These are phyloP conservation scores for Rhodeus uyekii DNA, from an alignment of 2,797 vertebrate genomes.

Conservation along the genomic window DNA sequence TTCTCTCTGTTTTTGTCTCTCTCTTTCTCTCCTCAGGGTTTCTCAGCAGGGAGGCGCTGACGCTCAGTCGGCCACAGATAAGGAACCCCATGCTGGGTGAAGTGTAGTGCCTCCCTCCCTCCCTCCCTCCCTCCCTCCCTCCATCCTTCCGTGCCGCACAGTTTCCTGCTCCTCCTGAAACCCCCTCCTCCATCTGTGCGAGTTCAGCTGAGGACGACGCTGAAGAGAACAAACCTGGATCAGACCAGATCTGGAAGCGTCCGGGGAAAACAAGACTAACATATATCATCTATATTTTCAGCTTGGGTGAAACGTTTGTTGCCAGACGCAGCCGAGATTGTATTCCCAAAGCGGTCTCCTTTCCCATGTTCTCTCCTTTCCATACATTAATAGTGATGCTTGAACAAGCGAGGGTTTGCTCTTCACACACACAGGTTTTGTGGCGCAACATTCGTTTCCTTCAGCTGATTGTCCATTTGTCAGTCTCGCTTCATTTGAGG, in stretches of 20 bases:
- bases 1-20: not conserved
- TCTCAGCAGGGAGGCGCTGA: conserved; percentile 22
- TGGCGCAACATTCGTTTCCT: not conserved
- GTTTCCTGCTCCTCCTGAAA: conserved; percentile 27
- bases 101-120: not conserved
- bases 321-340: too few relatives aligned
- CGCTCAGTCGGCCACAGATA: conserved; percentile 36
- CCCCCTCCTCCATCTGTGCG: conserved; percentile 28
- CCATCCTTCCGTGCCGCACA: too few relatives aligned
- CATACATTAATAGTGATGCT: not conserved
- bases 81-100: not conserved
- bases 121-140: too few relatives aligned
- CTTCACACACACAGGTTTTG: conserved; percentile 1
- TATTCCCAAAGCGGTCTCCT: not conserved
- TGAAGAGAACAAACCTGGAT: conserved; percentile 37
- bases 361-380: not conserved
- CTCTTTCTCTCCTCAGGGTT: not conserved
- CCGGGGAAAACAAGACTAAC: not conserved
- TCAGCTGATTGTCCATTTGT: not conserved
- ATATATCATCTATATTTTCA: not conserved
- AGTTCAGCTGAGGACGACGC: conserved; percentile 47
- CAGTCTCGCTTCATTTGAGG: not conserved
- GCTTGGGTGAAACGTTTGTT: not conserved
- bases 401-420: not conserved
- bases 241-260: conserved; percentile 10